These are phyloP conservation scores for Cerastis rubricosa DNA, from an alignment of 2,888 invertebrate species.

Conservation along the genomic window DNA sequence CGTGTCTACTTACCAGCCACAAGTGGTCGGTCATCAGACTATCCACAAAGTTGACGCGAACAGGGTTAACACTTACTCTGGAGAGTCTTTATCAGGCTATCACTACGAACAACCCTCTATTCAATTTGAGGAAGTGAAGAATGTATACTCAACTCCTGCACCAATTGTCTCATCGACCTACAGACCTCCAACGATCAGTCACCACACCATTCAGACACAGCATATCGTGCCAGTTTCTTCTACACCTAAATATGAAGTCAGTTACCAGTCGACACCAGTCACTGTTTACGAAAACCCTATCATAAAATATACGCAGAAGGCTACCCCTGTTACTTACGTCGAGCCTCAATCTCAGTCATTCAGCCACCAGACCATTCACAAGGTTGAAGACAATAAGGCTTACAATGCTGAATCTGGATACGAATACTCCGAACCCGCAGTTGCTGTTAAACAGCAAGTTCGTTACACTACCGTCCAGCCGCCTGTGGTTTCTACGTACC, in stretches of 20 bases:
- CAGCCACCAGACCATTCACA: conserved; percentile 82
- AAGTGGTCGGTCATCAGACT: conserved; percentile 79
- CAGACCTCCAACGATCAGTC: conserved; percentile 75
- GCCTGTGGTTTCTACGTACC: conserved; percentile 75
- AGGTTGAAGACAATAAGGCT: conserved; percentile 74
- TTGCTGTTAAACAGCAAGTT: conserved; percentile 69
- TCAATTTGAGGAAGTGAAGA: conserved; percentile 77
- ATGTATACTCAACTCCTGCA: conserved; percentile 77
- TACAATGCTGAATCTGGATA: conserved; percentile 72
- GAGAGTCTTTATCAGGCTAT: conserved; percentile 72
- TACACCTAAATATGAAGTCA: conserved; percentile 78
- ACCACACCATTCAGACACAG: conserved; percentile 79
- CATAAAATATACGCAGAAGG: conserved; percentile 79
- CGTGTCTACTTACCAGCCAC: conserved; percentile 81
- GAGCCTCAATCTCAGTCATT: conserved; percentile 76
- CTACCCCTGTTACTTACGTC: conserved; percentile 78
- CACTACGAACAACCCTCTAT: conserved; percentile 77
- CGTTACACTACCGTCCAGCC: conserved; percentile 75
- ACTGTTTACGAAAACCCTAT: conserved; percentile 85
- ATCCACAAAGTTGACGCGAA: conserved; percentile 81
- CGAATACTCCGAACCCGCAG: conserved; percentile 68
- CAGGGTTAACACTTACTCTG: conserved; percentile 74
- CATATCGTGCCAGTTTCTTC: conserved; percentile 77
- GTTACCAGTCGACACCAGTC: conserved; percentile 82
- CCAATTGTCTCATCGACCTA: conserved; percentile 76